Conservation (phyloP, 1,140 invertebrate species). For the Adelges cooleyi region DNA sequence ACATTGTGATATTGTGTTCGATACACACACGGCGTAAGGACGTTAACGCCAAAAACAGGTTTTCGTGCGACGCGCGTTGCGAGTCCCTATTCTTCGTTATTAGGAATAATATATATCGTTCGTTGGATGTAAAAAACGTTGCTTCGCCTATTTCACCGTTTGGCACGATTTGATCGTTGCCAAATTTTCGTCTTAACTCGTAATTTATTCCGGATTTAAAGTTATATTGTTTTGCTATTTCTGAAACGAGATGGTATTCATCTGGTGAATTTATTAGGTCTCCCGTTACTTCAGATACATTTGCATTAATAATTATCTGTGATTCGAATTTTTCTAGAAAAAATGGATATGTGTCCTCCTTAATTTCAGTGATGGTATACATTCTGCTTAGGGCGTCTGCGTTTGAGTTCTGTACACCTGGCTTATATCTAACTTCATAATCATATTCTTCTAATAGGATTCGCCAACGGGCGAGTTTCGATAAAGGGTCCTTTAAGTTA, state of each 20-base stretch:
- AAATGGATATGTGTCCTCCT: not conserved
- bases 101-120: not conserved
- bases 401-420: slow-evolving; percentile 36
- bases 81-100: no score
- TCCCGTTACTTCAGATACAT: no score
- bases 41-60: no score
- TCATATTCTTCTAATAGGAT: no score
- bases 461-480: no score
- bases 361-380: not conserved
- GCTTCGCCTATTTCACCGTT: not conserved
- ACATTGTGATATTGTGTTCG: no score
- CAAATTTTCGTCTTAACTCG: not conserved
- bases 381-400: slow-evolving; percentile 31
- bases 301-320: not conserved
- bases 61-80: not conserved
- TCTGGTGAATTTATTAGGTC: not conserved
- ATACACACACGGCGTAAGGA: no score
- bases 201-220: no score
- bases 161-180: not conserved
- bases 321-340: not conserved
- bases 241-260: not conserved
- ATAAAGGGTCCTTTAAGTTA: no score
- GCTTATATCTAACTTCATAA: slow-evolving; percentile 40
- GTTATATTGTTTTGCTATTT: no score
- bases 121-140: not conserved